Evolutionary conservation across 2,113 vertebrate genomes (phyloP), one percentile per base, ranked within the genome.

Genomic region (Toxotes chatareus): DNA sequence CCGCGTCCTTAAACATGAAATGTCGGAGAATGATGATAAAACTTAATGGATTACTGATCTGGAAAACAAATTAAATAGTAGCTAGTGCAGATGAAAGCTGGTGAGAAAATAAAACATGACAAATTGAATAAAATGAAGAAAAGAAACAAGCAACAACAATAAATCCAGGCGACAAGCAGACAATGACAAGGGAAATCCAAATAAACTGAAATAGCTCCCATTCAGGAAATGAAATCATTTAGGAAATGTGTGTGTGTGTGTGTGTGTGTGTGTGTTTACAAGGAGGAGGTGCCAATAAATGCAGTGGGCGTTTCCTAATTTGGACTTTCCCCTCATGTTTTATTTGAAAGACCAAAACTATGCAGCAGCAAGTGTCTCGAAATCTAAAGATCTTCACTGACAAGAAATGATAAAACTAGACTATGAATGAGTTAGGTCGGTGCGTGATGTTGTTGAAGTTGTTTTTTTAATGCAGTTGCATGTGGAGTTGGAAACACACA

Each of bases 191-290:
- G 65, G 80, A 87, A 91, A 84, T 80, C 57, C 79, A 81, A 83
- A 85, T 61, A 64, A 82, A 79, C 82, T 3, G 31, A 88, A 93
- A 87, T 89, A 91, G 77, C 75, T 31, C 27, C 17, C 31, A 85
- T 75, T 64, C 81, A 83, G 83, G 83, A 86, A 79, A 84, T 91
- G 55, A 90, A 88, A 86, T 93, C 86, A 89, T 84, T 49, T 53
- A 36, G 83, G 88, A 89, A 82, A 31, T 7, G 14, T 31, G 56
- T 59, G 47, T 60, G 23, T 75, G 60, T 49, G 55, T 62, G n/a
- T 60, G 9, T 34, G 46, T 56, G 42, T 34, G 34, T 82, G 57
- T 57, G 53, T 78, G 53, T 68, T 36, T 44, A 44, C 14, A 67
- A 42, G 67, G 47, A 73, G 69, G 76, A 76, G 87, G 80, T 55